Percentiles rank a stretch among this genome's conserved stretches.
Conservation (phyloP, 2,888 invertebrate species). For the Thecocarcelia acutangulata region DNA sequence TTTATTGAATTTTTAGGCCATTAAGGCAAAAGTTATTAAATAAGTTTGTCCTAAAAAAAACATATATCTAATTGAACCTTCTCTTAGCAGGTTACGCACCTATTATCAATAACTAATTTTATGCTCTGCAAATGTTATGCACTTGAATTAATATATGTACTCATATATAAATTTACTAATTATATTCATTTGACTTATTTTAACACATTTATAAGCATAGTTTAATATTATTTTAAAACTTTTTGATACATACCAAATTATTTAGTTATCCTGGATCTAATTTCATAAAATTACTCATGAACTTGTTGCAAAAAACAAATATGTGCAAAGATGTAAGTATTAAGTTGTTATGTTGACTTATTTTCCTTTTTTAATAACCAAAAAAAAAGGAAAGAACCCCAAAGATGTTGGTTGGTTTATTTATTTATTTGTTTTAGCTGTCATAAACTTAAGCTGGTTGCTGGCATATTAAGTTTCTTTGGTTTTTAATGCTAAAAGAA, state of each 20-base stretch:
- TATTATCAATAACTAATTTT: too few relatives aligned
- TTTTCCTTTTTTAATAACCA: slow-evolving; percentile 34
- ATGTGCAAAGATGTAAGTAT: slow-evolving; percentile 48
- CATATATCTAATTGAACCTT: too few relatives aligned
- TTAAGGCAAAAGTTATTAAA: too few relatives aligned
- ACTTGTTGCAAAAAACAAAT: slow-evolving; percentile 23
- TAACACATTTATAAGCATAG: background rate
- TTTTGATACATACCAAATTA: slow-evolving; percentile 5
- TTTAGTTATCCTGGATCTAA: slow-evolving; percentile 40
- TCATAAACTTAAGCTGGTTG: slow-evolving; percentile 53
- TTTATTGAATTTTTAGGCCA: too few relatives aligned
- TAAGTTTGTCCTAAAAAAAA: too few relatives aligned
- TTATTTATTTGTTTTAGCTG: slow-evolving; percentile 50
- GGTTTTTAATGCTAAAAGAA: slow-evolving; percentile 25
- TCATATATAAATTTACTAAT: background rate
- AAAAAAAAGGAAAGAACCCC: slow-evolving; percentile 10
- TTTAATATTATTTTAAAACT: background rate
- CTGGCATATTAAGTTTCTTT: slow-evolving; percentile 58
- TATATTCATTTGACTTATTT: background rate
- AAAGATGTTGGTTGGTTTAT: slow-evolving; percentile 1
- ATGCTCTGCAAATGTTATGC: too few relatives aligned
- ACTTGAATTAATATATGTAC: too few relatives aligned
- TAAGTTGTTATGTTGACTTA: slow-evolving; percentile 11
- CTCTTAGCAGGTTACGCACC: too few relatives aligned
- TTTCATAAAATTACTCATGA: slow-evolving; percentile 25